Percentiles rank a stretch among this genome's conserved stretches.
Evolutionary conservation across 2,113 vertebrate species (phyloP).

Genomic region (Mystacornis crossleyi): DNA sequence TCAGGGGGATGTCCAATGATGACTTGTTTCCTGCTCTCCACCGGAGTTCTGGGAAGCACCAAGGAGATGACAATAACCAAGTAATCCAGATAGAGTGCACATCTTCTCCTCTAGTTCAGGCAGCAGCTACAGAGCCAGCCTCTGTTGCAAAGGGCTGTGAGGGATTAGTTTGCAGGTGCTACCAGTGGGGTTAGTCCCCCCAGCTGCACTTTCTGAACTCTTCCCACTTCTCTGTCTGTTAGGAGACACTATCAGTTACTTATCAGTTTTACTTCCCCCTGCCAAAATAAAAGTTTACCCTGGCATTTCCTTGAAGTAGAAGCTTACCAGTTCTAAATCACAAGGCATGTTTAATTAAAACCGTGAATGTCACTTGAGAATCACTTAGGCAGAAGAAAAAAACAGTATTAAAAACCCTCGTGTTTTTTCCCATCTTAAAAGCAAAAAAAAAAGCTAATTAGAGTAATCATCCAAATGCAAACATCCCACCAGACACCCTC

Average conservation of each 20-base stretch:
- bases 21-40: not conserved
- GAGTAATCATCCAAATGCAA: not conserved
- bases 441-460: not conserved
- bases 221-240: not conserved
- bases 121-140: not conserved
- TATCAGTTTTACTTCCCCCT: not conserved
- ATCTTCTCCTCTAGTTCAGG: not conserved
- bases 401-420: accelerated
- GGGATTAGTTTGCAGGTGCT: not conserved
- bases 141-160: not conserved
- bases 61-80: not conserved
- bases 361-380: not conserved
- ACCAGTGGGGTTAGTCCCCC: not conserved
- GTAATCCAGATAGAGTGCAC: not conserved
- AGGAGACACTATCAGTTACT: not conserved
- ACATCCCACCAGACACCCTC: not conserved
- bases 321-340: not conserved
- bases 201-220: not conserved
- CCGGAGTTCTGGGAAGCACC: not conserved
- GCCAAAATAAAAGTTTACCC: not conserved
- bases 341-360: not conserved
- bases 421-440: not conserved
- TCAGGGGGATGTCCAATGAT: no score
- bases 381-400: not conserved
- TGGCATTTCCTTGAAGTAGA: not conserved